phyloP scores from a whole-genome alignment of 2,888 invertebrate species.

The Cremastinae sp. region DNA sequence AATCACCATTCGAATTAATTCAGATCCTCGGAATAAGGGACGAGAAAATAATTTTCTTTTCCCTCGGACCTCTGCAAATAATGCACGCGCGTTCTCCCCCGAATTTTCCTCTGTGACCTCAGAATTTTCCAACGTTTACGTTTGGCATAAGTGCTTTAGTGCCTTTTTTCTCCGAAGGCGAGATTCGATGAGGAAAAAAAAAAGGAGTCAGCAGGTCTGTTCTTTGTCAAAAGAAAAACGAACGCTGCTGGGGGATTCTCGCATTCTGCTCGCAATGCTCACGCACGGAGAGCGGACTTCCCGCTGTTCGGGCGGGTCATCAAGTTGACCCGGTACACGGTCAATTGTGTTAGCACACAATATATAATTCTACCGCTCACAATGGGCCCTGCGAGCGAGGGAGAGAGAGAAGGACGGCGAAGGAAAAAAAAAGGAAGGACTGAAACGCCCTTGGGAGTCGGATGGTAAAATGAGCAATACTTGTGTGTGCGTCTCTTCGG shows the following conservation, averaged over 20 bases:
- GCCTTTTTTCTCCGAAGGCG: constrained; percentile 38
- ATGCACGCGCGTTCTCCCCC: too few relatives aligned
- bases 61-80: too few relatives aligned
- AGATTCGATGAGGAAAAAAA: constrained; percentile 13
- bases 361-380: constrained; percentile 49
- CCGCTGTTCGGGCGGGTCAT: constrained; percentile 57
- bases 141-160: constrained; percentile 29
- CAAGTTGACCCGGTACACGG: constrained; percentile 53
- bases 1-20: constrained; percentile 10
- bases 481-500: constrained; percentile 27
- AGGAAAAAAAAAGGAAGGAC: constrained; percentile 1
- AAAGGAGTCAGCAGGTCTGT: constrained; percentile 44
- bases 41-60: too few relatives aligned
- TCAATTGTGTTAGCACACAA: constrained; percentile 59
- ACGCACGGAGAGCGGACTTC: constrained; percentile 24
- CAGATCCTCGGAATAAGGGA: too few relatives aligned
- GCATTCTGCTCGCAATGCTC: constrained; percentile 14
- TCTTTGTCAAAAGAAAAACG: constrained; percentile 55
- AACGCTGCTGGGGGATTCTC: constrained; percentile 26
- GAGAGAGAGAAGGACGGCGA: constrained; percentile 5
- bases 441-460: constrained; percentile 12
- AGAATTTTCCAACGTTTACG: constrained; percentile 4
- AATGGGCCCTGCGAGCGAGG: constrained; percentile 31
- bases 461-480: constrained; percentile 12
- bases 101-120: constrained; percentile 5